Conservation (phyloP, 2,113 vertebrate species). For the Neofelis nebulosa region DNA sequence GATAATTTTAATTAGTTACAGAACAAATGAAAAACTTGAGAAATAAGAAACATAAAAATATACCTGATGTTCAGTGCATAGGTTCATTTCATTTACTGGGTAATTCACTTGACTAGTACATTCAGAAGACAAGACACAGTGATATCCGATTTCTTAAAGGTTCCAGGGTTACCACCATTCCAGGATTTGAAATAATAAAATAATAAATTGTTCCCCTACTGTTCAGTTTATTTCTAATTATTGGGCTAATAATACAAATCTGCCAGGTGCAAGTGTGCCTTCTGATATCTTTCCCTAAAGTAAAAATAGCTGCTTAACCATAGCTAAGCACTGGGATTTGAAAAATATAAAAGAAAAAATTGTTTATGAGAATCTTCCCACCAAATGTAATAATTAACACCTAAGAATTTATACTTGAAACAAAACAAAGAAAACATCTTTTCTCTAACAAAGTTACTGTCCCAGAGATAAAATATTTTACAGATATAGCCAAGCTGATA, state of each 20-base stretch:
- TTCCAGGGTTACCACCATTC: neutral
- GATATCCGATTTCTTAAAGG: neutral
- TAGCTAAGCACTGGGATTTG: neutral
- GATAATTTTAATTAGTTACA: neutral
- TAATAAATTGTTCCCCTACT: neutral
- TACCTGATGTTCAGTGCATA: neutral
- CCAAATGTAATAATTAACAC: neutral
- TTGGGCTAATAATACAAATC: neutral
- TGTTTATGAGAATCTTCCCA: neutral
- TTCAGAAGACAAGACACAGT: neutral
- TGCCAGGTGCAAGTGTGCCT: neutral
- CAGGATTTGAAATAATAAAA: neutral
- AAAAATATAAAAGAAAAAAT: neutral
- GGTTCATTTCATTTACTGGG: neutral
- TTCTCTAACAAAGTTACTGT: neutral
- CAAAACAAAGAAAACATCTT: neutral
- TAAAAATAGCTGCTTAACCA: constrained; percentile 23
- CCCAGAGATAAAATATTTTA: neutral
- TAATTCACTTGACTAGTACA: neutral
- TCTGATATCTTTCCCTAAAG: neutral
- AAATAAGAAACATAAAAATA: constrained; percentile 10
- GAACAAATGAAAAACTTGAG: neutral
- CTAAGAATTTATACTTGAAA: neutral
- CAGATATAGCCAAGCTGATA: neutral
- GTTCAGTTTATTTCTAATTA: neutral